These are phyloP conservation scores for Uloborus plumipes DNA, from an alignment of 2,888 invertebrate genomes.

Conservation along the genomic window DNA sequence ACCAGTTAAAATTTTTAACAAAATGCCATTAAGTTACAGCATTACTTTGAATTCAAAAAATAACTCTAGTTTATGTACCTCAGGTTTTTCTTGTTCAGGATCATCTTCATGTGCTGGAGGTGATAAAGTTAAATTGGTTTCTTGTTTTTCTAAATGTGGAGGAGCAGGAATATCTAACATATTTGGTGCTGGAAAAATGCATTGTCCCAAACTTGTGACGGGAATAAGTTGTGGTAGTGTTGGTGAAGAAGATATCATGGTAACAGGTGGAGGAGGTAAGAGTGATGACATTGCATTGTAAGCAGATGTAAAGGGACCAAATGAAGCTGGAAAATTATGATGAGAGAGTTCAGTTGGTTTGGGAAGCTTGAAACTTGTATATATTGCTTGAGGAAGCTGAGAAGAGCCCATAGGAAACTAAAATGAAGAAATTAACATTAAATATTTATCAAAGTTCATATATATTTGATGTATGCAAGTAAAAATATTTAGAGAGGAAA, in stretches of 20 bases:
- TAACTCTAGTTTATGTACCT: constrained; percentile 9
- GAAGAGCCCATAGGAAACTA: constrained; percentile 62
- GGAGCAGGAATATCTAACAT: constrained; percentile 50
- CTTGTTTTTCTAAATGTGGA: constrained; percentile 45
- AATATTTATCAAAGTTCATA: background rate
- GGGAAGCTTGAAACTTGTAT: constrained; percentile 92
- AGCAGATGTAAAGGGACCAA: constrained; percentile 60
- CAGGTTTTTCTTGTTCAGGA: constrained; percentile 44
- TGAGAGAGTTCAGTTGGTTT: constrained; percentile 74
- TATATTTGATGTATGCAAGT: too few species aligned
- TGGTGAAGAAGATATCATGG: constrained; percentile 56
- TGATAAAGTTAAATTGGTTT: constrained; percentile 18
- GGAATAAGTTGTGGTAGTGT: constrained; percentile 57
- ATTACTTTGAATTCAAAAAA: background rate
- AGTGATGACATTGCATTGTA: constrained; percentile 56
- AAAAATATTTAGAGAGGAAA: too few species aligned
- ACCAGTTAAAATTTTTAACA: too few species aligned
- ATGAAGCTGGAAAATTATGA: constrained; percentile 51
- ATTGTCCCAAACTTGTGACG: constrained; percentile 49
- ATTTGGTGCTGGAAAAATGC: constrained; percentile 49
- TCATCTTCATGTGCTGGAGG: constrained; percentile 29
- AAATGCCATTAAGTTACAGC: background rate
- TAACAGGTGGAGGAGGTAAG: constrained; percentile 50
- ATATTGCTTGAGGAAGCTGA: constrained; percentile 88
- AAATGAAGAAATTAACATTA: constrained; percentile 40